Evolutionary conservation across 2,888 invertebrate genomes (phyloP).

Genomic region (Sarcophaga carnaria): DNA sequence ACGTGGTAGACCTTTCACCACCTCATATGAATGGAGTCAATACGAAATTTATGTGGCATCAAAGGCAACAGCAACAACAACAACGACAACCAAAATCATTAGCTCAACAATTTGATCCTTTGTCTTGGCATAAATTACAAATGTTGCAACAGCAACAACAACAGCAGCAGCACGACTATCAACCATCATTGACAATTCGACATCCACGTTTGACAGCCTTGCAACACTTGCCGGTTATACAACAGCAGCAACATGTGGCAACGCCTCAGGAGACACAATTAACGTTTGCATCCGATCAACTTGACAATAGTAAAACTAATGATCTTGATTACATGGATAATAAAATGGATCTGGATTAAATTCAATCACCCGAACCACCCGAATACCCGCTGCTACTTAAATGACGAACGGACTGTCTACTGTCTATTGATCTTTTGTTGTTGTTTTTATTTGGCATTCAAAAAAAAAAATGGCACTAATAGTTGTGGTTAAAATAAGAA

Average conservation of each 20-base stretch:
- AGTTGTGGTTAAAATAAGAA: too few species aligned
- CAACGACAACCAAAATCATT: constrained; percentile 62
- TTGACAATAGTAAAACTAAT: constrained; percentile 59
- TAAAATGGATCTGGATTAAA: constrained; percentile 55
- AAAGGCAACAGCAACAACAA: constrained; percentile 42
- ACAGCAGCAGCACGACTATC: constrained; percentile 21
- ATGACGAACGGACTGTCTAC: not conserved
- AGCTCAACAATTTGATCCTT: constrained; percentile 69
- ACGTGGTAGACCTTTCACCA: constrained; percentile 48
- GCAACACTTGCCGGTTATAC: constrained; percentile 61
- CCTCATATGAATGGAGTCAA: constrained; percentile 34
- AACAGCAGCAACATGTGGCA: constrained; percentile 51
- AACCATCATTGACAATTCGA: constrained; percentile 64
- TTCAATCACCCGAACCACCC: not conserved
- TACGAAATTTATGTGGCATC: constrained; percentile 63
- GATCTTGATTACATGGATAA: constrained; percentile 60
- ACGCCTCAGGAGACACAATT: constrained; percentile 74
- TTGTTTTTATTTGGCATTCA: constrained; percentile 35
- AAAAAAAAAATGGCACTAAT: constrained; percentile 49
- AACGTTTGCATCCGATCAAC: constrained; percentile 70
- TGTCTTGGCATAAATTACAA: constrained; percentile 71
- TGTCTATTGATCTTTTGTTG: constrained; percentile 9
- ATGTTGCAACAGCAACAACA: constrained; percentile 64
- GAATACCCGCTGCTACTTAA: not conserved
- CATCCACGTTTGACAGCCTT: constrained; percentile 65